These are phyloP conservation scores for Brachypalpus laphriformis DNA, from an alignment of 2,888 invertebrate genomes.

Conservation along the genomic window DNA sequence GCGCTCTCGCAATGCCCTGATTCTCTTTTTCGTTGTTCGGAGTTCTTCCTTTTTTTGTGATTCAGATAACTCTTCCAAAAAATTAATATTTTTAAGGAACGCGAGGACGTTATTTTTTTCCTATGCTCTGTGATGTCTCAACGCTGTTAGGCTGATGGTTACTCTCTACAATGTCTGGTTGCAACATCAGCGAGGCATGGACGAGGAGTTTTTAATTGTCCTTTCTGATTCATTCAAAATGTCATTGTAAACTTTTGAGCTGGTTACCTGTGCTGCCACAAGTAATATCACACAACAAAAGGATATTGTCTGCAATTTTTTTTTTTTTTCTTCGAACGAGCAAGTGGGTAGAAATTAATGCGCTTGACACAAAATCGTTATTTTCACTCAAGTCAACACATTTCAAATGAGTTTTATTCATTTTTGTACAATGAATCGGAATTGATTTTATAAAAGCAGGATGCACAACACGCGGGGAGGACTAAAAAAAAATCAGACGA, in stretches of 20 bases:
- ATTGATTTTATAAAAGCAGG: constrained; percentile 39
- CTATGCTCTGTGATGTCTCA: neutral
- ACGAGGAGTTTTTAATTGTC: constrained; percentile 19
- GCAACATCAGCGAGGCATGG: neutral
- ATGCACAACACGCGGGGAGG: neutral
- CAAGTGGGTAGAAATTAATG: neutral
- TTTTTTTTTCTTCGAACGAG: constrained; percentile 2
- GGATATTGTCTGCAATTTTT: neutral
- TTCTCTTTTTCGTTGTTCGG: constrained; percentile 28
- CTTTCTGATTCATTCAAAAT: constrained; percentile 38
- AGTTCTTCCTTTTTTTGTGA: neutral
- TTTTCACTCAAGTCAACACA: constrained; percentile 35
- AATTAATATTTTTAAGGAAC: constrained; percentile 38
- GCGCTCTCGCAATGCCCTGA: constrained; percentile 20
- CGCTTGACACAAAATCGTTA: constrained; percentile 49
- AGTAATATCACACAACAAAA: constrained; percentile 20
- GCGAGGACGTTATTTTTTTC: neutral
- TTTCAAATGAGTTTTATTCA: constrained; percentile 49
- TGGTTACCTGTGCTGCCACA: neutral
- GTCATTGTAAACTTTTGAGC: neutral
- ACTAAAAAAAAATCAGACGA: constrained; percentile 8
- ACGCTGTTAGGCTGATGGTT: neutral
- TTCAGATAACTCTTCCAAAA: constrained; percentile 15
- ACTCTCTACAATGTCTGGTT: constrained; percentile 16
- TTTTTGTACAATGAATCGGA: constrained; percentile 33